Evolutionary conservation across 2,797 vertebrate species (phyloP).

Genomic region (Florisuga fusca): DNA sequence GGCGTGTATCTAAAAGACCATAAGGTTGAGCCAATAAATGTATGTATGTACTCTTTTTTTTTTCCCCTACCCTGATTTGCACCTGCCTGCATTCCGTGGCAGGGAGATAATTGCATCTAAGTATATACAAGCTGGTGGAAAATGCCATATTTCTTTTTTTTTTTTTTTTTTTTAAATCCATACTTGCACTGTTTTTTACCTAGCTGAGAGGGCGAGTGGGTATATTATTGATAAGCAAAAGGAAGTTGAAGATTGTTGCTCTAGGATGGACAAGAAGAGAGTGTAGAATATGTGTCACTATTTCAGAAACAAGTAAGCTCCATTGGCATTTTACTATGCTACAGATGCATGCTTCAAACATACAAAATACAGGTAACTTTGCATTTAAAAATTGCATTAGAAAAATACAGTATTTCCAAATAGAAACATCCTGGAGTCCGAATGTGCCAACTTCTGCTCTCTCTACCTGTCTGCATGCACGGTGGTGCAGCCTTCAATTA

Average conservation of each 20-base stretch:
- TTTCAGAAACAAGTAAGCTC: background rate
- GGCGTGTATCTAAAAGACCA: background rate
- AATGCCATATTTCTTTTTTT: background rate
- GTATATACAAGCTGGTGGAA: background rate
- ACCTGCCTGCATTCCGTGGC: background rate
- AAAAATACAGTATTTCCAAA: background rate
- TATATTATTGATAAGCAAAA: conserved; percentile 1
- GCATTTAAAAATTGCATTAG: background rate
- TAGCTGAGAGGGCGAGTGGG: background rate
- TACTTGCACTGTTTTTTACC: background rate
- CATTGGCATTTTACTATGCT: background rate
- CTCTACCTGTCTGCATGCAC: background rate
- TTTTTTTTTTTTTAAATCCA: background rate
- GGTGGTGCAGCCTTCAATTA: background rate
- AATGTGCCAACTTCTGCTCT: background rate
- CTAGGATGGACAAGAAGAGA: background rate
- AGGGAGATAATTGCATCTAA: background rate
- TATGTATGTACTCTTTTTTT: background rate
- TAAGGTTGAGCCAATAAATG: background rate
- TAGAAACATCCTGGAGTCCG: background rate
- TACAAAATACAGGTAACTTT: background rate
- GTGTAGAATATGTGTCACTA: background rate
- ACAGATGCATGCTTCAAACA: background rate
- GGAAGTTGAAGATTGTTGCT: background rate
- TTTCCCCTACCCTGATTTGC: background rate